A percentile compares a stretch with the other conserved stretches of the same genome.
phyloP scores from a whole-genome alignment of 35 echinoderm and acorn worm species.

The Acanthaster planci region DNA sequence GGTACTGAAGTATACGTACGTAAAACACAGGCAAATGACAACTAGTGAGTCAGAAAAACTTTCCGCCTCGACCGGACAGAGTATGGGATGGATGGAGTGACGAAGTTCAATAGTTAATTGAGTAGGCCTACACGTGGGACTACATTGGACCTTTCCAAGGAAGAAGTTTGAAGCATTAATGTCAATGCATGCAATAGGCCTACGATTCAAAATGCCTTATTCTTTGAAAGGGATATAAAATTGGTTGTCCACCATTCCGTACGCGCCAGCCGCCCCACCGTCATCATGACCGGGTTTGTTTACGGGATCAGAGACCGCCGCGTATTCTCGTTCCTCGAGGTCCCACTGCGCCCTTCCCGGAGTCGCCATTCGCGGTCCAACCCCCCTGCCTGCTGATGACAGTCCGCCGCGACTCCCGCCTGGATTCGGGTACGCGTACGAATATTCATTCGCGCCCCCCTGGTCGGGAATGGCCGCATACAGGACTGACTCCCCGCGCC shows the following conservation, averaged over 20 bases:
- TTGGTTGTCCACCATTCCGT: constrained; percentile 4
- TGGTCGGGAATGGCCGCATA: not conserved
- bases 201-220: not conserved
- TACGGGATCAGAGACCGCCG: not conserved
- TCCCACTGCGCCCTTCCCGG: not conserved
- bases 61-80: no score
- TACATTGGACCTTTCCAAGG: not conserved
- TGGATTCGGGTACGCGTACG: not conserved
- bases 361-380: no score
- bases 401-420: no score
- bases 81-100: no score
- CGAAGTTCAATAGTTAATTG: not conserved
- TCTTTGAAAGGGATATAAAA: constrained; percentile 2
- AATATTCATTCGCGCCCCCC: not conserved
- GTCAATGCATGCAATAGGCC: no score
- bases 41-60: no score
- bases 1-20: no score
- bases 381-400: not conserved
- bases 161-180: not conserved
- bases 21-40: no score
- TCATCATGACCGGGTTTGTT: not conserved
- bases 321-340: not conserved
- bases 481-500: not conserved
- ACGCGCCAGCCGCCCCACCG: no score
- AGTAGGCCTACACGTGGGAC: not conserved